Conservation (phyloP, 1,140 invertebrate species). For the Dryas iulia region DNA sequence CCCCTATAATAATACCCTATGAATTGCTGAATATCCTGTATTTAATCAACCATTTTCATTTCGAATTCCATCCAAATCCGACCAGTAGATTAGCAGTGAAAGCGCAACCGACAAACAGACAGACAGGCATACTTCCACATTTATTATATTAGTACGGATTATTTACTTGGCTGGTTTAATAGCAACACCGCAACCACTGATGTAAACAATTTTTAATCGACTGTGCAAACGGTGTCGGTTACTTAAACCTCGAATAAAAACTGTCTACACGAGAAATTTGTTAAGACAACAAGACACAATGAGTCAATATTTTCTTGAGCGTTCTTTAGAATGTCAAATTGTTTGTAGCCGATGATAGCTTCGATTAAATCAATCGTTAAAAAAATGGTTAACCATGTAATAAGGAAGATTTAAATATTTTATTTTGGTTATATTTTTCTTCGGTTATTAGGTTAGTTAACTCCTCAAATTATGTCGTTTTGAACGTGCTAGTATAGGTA, state of each 20-base stretch:
- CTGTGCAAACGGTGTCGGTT: slow-evolving; percentile 38
- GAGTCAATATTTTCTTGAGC: slow-evolving; percentile 38
- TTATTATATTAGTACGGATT: too few relatives aligned
- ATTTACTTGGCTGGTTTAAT: background rate
- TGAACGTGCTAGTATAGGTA: too few relatives aligned
- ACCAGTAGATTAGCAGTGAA: too few relatives aligned
- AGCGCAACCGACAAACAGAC: too few relatives aligned
- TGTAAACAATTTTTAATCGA: slow-evolving; percentile 46
- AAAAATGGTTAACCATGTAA: background rate
- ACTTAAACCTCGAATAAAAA: slow-evolving; percentile 38
- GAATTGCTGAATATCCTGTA: too few relatives aligned
- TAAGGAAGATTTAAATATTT: background rate
- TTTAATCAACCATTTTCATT: too few relatives aligned
- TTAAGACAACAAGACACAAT: slow-evolving; percentile 38
- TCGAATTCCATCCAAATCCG: too few relatives aligned
- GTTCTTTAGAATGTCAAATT: slow-evolving; percentile 28
- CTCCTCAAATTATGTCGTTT: too few relatives aligned
- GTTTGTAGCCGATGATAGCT: slow-evolving; percentile 2
- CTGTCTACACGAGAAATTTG: slow-evolving; percentile 42
- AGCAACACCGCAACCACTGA: slow-evolving; percentile 10
- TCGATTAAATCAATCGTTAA: background rate
- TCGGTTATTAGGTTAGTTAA: background rate
- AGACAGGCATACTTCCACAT: too few relatives aligned
- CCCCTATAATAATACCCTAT: too few relatives aligned
- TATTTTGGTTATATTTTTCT: background rate